Percentiles rank a stretch among this genome's conserved stretches.
phyloP scores from a whole-genome alignment of 2,797 vertebrate species.

The Sparus aurata region DNA sequence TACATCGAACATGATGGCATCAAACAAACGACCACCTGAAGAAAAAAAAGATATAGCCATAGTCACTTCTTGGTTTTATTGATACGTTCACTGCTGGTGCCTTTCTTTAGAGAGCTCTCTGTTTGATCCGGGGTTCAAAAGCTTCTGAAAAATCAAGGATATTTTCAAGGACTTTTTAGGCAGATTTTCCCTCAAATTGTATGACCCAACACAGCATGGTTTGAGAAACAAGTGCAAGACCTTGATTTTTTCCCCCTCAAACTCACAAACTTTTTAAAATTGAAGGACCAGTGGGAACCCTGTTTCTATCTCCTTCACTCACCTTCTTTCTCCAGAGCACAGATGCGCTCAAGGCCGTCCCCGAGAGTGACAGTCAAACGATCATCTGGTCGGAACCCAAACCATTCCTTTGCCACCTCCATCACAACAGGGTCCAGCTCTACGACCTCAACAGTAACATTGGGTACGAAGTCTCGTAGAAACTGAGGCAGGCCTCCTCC shows the following conservation, averaged over 20 bases:
- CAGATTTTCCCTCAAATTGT: too few species aligned
- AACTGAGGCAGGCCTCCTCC: slow-evolving; percentile 96
- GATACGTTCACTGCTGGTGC: background rate
- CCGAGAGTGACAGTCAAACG: slow-evolving; percentile 86
- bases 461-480: slow-evolving; percentile 90
- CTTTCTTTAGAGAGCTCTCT: background rate
- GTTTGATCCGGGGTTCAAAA: too few species aligned
- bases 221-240: too few species aligned
- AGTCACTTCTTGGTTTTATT: slow-evolving; percentile 10
- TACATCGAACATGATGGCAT: slow-evolving; percentile 95
- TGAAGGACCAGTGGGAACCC: too few species aligned
- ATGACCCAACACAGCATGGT: too few species aligned
- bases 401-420: slow-evolving; percentile 92
- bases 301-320: background rate
- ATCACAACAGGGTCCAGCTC: slow-evolving; percentile 93
- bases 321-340: slow-evolving; percentile 79
- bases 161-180: too few species aligned
- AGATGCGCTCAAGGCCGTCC: slow-evolving; percentile 74
- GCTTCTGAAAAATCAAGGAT: too few species aligned
- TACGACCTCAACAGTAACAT: slow-evolving; percentile 86
- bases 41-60: background rate
- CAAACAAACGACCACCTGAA: slow-evolving; percentile 85
- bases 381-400: slow-evolving; percentile 89
- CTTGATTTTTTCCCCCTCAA: too few species aligned
- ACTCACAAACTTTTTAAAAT: too few species aligned